These are phyloP conservation scores for Muscicapa comitata DNA, from an alignment of 2,797 vertebrate genomes.

Conservation along the genomic window DNA sequence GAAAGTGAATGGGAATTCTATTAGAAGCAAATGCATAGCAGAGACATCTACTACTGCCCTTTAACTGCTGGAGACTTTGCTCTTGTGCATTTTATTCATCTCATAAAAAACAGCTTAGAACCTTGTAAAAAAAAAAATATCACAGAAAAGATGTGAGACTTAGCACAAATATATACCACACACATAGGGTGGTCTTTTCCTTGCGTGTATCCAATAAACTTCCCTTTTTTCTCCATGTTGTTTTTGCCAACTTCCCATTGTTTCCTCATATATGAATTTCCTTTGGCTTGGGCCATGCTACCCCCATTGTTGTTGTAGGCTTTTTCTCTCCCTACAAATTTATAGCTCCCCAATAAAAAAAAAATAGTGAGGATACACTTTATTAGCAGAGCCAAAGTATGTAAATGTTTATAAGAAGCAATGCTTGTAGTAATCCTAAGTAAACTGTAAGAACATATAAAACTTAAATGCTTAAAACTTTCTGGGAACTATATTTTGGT, in stretches of 20 bases:
- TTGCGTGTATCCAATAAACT: neutral
- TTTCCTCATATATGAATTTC: constrained; percentile 9
- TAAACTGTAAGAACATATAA: constrained; percentile 29
- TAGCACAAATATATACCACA: constrained; percentile 41
- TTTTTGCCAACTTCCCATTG: constrained; percentile 20
- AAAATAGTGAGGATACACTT: neutral
- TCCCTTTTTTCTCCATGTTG: neutral
- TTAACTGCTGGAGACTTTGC: constrained; percentile 38
- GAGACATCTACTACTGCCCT: constrained; percentile 37
- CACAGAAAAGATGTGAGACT: constrained; percentile 50
- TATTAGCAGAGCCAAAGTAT: constrained; percentile 12
- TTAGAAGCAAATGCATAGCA: constrained; percentile 56
- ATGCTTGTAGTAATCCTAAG: constrained; percentile 16
- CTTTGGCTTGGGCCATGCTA: neutral
- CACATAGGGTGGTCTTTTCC: constrained; percentile 11
- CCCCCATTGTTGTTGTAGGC: neutral
- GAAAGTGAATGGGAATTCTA: constrained; percentile 46
- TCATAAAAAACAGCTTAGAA: constrained; percentile 65
- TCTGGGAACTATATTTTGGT: neutral
- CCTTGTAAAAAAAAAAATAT: constrained; percentile 55
- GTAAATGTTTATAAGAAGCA: constrained; percentile 10
- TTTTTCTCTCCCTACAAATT: neutral
- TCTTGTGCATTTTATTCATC: constrained; percentile 60
- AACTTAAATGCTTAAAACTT: neutral
- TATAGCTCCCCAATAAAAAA: neutral